Conservation (phyloP, 1,140 invertebrate genomes). For the Brachionus calyciflorus region DNA sequence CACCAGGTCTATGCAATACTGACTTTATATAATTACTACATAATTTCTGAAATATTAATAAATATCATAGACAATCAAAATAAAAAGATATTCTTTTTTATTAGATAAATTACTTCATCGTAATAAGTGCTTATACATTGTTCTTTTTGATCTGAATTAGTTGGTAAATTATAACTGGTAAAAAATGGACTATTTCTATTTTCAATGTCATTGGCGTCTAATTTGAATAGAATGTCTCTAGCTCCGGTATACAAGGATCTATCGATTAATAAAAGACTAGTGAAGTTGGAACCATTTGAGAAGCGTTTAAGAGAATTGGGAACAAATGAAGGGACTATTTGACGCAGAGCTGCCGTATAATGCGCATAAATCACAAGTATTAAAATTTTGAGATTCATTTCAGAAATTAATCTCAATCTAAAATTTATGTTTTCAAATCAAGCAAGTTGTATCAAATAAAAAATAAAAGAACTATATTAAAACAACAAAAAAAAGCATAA, state of each 20-base stretch:
- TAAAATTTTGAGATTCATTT: constrained; percentile 16
- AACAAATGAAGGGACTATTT: constrained; percentile 22
- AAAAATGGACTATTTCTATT: neutral
- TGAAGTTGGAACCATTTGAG: constrained; percentile 37
- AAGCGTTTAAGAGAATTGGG: neutral
- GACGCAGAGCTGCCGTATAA: neutral
- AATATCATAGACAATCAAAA: neutral
- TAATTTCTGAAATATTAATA: constrained; percentile 1
- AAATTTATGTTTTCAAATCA: neutral
- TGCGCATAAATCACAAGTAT: neutral
- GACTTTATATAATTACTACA: constrained; percentile 36
- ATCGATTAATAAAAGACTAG: neutral
- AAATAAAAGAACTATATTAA: no score
- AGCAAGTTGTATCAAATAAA: neutral
- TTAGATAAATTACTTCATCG: constrained; percentile 21
- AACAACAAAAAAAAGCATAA: neutral
- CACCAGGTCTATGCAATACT: constrained; percentile 10
- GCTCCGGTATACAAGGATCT: constrained; percentile 17
- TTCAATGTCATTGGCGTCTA: constrained; percentile 22
- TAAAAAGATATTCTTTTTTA: neutral
- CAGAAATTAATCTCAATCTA: no score
- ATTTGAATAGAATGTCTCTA: constrained; percentile 27
- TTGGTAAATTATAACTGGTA: neutral
- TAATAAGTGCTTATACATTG: constrained; percentile 36
- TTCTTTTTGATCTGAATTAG: constrained; percentile 30